Percentiles rank a stretch among this genome's conserved stretches.
phyloP scores from a whole-genome alignment of 1,140 invertebrate genomes.

The Amyelois transitella region DNA sequence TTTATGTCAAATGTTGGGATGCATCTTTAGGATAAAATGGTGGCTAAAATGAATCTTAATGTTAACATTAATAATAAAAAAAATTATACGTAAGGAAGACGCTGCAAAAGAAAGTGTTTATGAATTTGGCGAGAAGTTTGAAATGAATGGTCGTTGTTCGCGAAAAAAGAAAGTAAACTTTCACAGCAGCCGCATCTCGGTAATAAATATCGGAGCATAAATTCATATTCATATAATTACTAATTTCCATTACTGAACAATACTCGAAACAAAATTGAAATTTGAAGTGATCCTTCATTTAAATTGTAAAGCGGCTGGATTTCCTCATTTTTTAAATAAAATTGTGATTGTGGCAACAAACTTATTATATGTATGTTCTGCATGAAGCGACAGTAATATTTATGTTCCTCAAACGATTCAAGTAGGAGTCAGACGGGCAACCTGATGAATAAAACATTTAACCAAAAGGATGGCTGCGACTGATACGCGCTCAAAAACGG shows the following conservation, averaged over 20 bases:
- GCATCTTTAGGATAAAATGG: too few relatives aligned
- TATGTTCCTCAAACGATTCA: background rate
- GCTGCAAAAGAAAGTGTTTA: too few relatives aligned
- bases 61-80: too few relatives aligned
- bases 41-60: too few relatives aligned
- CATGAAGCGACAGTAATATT: too few relatives aligned
- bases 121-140: slow-evolving; percentile 12
- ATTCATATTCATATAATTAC: slow-evolving; percentile 1
- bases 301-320: too few relatives aligned
- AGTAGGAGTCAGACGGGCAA: background rate
- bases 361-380: too few relatives aligned
- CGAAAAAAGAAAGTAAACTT: slow-evolving; percentile 40
- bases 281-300: background rate
- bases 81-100: too few relatives aligned
- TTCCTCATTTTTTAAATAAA: too few relatives aligned
- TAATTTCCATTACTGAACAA: background rate
- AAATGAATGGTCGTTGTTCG: slow-evolving; percentile 27
- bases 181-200: slow-evolving; percentile 21
- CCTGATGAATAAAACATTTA: background rate
- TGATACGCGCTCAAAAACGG: background rate
- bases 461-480: background rate
- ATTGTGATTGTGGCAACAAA: too few relatives aligned
- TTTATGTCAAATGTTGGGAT: too few relatives aligned
- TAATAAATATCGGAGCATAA: slow-evolving; percentile 12
- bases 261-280: background rate